Base-by-base conservation (phyloP, 2,888 invertebrate species). In the Anaspis maculata region DNA sequence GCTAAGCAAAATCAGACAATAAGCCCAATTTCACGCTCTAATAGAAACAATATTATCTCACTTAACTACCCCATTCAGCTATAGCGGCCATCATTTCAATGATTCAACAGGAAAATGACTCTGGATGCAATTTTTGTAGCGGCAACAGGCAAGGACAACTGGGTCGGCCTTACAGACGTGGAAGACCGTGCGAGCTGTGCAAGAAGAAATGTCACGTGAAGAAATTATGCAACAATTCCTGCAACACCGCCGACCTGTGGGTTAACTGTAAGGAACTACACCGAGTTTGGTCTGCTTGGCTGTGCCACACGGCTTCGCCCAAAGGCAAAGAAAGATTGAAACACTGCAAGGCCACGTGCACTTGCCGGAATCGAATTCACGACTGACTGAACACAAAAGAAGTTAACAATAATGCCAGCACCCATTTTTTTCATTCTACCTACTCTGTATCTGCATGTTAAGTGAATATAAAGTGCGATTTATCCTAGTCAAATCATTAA, bases 261-360 rank as follows among this genome's bases (percentile, higher is more conserved):
- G 74, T 77, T 31, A 86, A 87, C 63, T 87, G 87, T 59, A 66
- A 64, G 12, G 74, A 80, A 32, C 66, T 86, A 13, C 62, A 74
- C 41, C 54, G 66, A 38, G 69, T 69, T 26, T 75, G 74, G 70
- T 71, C 67, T 26, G 64, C 61, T 21, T 80, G 79, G 79, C 61
- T 79, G 5, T 79, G 79, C 52, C 19, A 19, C 19, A 62, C 69
- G 28, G 59, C 64, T 25, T 71, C 73, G 3, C 56, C 63, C 10
- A 68, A 74, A 41, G 77, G 77, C 19, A 70, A 71, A 3, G 66
- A 73, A 29, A 59, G 76, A 34, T 57, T 70, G 27, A 54, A 61
- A 15, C 68, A 68, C 49, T 87, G 87, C 59, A 74, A 74, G 39
- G 86, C 86, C 1, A 85, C 85, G 3, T 87, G 87, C 59, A 63